These are phyloP conservation scores for Andrena camellia DNA, from an alignment of 2,888 invertebrate species.

Conservation along the genomic window DNA sequence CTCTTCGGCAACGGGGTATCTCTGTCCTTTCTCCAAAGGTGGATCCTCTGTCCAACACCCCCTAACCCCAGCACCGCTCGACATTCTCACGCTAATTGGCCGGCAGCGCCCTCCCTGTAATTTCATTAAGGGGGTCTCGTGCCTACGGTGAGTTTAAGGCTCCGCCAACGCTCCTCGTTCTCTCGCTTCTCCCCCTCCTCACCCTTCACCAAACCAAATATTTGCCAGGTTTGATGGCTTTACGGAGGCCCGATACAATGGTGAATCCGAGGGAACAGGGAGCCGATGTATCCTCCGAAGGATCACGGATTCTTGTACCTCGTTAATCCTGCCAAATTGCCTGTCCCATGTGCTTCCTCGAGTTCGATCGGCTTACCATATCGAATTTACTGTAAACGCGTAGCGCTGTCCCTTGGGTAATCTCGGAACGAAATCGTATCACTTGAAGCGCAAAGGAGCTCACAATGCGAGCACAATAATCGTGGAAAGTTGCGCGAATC, in stretches of 20 bases:
- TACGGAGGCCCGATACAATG: slow-evolving; percentile 61
- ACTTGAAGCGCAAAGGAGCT: neutral
- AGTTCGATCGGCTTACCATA: neutral
- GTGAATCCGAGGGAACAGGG: slow-evolving; percentile 63
- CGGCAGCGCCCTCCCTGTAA: slow-evolving; percentile 81
- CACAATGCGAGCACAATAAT: neutral
- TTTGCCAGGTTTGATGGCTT: slow-evolving; percentile 76
- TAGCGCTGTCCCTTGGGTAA: neutral
- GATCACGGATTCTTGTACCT: slow-evolving; percentile 39
- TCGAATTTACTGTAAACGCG: neutral
- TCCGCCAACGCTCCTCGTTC: slow-evolving; percentile 64
- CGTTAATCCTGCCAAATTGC: slow-evolving; percentile 56
- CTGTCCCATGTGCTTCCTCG: slow-evolving; percentile 15
- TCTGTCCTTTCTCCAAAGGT: slow-evolving; percentile 39
- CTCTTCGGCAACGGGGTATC: slow-evolving; percentile 20
- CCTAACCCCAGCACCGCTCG: slow-evolving; percentile 71
- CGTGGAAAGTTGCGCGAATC: neutral
- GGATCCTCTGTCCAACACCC: slow-evolving; percentile 73
- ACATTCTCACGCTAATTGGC: slow-evolving; percentile 84
- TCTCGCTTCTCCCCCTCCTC: slow-evolving; percentile 25
- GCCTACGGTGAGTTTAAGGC: slow-evolving; percentile 73
- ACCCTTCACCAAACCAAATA: slow-evolving; percentile 71
- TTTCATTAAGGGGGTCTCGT: slow-evolving; percentile 83
- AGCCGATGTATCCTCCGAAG: slow-evolving; percentile 53
- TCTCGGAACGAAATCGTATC: neutral